Conservation (phyloP, 2,888 invertebrate species). For the Petrolisthes cinctipes region DNA sequence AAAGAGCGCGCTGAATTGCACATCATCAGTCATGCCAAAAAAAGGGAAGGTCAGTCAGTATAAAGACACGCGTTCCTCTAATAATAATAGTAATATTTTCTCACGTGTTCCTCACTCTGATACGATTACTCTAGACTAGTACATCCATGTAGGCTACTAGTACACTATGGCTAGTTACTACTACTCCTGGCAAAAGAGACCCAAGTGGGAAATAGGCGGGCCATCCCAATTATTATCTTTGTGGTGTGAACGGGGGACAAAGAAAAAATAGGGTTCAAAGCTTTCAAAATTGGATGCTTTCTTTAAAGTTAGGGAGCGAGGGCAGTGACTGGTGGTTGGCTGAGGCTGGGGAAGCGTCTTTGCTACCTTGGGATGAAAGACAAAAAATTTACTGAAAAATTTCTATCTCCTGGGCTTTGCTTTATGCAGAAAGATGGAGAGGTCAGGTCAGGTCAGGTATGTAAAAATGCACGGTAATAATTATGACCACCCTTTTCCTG, state of each 20-base stretch:
- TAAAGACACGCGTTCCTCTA: conserved; percentile 31
- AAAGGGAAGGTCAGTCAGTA: conserved; percentile 17
- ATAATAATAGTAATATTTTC: neutral
- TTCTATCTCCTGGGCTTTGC: too few species aligned
- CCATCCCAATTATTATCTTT: conserved; percentile 43
- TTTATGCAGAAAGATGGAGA: too few species aligned
- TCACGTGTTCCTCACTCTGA: conserved; percentile 35
- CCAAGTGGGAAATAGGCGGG: conserved; percentile 53
- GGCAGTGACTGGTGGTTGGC: conserved; percentile 11
- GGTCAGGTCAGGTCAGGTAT: too few species aligned
- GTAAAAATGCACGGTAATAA: too few species aligned
- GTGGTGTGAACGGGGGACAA: conserved; percentile 25
- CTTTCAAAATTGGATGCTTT: conserved; percentile 49
- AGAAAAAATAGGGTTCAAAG: conserved; percentile 47
- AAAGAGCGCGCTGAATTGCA: neutral
- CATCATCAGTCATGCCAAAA: conserved; percentile 23
- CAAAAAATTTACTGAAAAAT: too few species aligned
- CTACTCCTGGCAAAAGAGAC: conserved; percentile 53
- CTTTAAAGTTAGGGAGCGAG: conserved; percentile 1
- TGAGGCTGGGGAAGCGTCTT: neutral
- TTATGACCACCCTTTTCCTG: too few species aligned
- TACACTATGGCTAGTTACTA: conserved; percentile 40
- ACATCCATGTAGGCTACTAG: conserved; percentile 45
- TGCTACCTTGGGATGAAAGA: too few species aligned
- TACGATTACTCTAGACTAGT: conserved; percentile 26